Conservation (phyloP, 2,888 invertebrate genomes). For the Sialis fuliginosa region DNA sequence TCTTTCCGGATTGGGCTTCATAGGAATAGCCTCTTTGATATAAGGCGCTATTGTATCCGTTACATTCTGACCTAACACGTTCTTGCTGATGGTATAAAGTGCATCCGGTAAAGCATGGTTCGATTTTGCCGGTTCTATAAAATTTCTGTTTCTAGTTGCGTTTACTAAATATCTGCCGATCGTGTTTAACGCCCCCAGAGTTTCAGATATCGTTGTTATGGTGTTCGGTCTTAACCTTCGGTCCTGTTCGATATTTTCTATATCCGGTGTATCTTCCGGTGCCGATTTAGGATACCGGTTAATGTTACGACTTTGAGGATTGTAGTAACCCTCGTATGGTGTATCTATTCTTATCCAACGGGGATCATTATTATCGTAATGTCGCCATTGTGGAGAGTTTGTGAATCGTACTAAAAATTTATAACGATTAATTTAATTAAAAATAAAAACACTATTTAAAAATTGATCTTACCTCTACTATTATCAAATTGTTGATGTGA, state of each 20-base stretch:
- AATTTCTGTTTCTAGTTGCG: constrained; percentile 40
- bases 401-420: no score
- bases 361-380: no score
- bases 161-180: constrained; percentile 73
- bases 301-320: no score
- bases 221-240: constrained; percentile 25
- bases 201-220: constrained; percentile 35
- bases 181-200: constrained; percentile 64
- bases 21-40: constrained; percentile 29
- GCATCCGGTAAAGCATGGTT: constrained; percentile 49
- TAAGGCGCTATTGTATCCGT: constrained; percentile 66
- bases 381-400: no score
- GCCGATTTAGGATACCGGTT: no score
- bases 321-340: no score
- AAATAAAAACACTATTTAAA: no score
- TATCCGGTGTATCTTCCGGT: neutral
- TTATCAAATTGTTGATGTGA: no score
- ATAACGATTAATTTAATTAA: no score
- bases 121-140: constrained; percentile 17
- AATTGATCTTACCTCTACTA: no score
- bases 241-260: constrained; percentile 13
- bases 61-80: constrained; percentile 59
- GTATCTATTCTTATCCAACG: no score
- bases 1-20: constrained; percentile 10
- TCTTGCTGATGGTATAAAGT: constrained; percentile 62